phyloP scores from a whole-genome alignment of 2,888 invertebrate species.

The Pseudococcus viburni region DNA sequence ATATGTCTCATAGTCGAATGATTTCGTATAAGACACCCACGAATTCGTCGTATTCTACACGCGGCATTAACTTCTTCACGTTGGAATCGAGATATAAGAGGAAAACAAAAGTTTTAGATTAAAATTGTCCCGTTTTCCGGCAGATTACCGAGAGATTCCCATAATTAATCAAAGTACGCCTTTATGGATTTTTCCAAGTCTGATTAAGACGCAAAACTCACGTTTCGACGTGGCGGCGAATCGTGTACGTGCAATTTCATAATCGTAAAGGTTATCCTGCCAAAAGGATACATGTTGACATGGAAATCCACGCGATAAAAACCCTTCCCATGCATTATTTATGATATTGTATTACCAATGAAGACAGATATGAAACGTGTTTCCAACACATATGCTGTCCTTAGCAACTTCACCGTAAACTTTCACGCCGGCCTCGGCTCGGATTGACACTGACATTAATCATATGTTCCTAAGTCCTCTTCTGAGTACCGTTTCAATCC shows the following conservation, averaged over 20 bases:
- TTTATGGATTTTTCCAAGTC: not conserved
- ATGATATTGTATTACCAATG: constrained; percentile 3
- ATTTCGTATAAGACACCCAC: not conserved
- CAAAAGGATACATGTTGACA: not conserved
- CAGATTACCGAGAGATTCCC: not conserved
- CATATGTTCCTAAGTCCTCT: constrained; percentile 9
- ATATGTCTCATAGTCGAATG: constrained; percentile 7
- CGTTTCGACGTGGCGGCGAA: too few relatives aligned
- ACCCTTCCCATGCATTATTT: not conserved
- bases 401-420: not conserved
- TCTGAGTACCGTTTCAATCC: not conserved
- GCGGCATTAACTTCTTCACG: not conserved
- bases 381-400: not conserved
- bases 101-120: constrained; percentile 1
- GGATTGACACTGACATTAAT: constrained; percentile 35
- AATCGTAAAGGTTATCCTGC: constrained; percentile 12
- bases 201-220: too few relatives aligned
- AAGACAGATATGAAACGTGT: constrained; percentile 22
- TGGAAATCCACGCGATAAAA: constrained; percentile 9
- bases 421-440: not conserved
- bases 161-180: constrained; percentile 13
- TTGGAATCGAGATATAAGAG: not conserved
- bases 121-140: not conserved
- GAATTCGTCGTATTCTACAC: not conserved
- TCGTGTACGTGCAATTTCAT: not conserved